phyloP scores from a whole-genome alignment of 1,140 invertebrate genomes.

The Drosophila nannoptera region DNA sequence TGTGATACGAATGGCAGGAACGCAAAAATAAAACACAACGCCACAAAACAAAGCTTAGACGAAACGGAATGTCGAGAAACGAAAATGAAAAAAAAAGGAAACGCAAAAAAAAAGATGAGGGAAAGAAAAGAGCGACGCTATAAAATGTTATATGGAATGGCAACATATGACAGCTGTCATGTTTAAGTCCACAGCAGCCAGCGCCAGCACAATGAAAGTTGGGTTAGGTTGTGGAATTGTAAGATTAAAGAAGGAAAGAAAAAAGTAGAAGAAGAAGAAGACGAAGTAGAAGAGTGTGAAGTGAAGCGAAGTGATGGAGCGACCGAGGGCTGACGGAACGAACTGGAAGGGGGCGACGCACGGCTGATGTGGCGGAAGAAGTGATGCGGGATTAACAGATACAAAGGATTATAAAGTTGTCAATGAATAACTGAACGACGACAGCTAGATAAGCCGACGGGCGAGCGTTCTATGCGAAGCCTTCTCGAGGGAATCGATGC shows the following conservation, averaged over 20 bases:
- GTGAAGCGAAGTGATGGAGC: not conserved
- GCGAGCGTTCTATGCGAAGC: constrained; percentile 31
- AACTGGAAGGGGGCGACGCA: not conserved
- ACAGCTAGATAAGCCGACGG: constrained; percentile 39
- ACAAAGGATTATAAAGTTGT: constrained; percentile 66
- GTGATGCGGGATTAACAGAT: constrained; percentile 61
- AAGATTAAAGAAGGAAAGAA: constrained; percentile 47
- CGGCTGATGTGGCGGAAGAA: constrained; percentile 27
- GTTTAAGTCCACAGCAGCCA: constrained; percentile 61
- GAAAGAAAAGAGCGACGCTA: constrained; percentile 38
- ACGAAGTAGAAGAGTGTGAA: not conserved
- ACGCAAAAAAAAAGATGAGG: not conserved
- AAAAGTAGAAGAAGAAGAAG: not conserved
- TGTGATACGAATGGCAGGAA: constrained; percentile 23
- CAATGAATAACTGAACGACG: constrained; percentile 58
- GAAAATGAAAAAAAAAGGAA: constrained; percentile 24
- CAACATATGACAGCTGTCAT: constrained; percentile 75
- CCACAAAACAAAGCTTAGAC: constrained; percentile 47
- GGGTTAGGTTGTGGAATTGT: constrained; percentile 73
- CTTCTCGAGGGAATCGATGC: not conserved
- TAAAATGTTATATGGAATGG: constrained; percentile 56
- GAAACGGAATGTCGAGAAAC: constrained; percentile 18
- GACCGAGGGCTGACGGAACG: not conserved
- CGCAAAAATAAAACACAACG: constrained; percentile 24
- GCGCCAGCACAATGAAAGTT: constrained; percentile 57